Evolutionary conservation across 2,113 vertebrate genomes (phyloP).

Genomic region (Melanocharis versteri): DNA sequence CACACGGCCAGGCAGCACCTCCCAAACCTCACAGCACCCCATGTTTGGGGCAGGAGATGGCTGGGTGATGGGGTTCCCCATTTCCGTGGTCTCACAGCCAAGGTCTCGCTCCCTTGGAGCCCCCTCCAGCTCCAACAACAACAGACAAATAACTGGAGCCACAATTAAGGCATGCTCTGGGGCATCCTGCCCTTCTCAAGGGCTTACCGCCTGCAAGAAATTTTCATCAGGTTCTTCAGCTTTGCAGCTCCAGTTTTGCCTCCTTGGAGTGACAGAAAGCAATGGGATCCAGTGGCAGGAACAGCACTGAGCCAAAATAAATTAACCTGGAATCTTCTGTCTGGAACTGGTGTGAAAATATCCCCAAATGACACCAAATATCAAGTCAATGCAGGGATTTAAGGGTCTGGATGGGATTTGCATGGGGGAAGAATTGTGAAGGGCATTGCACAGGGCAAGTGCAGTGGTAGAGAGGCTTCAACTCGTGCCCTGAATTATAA

Average conservation of each 20-base stretch:
- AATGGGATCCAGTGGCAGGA: accelerated
- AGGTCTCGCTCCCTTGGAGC: accelerated
- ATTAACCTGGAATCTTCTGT: not conserved
- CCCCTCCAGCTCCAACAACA: not conserved
- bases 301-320: not conserved
- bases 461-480: accelerated
- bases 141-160: not conserved
- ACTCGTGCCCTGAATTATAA: not conserved
- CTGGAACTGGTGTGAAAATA: not conserved
- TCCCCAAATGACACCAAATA: not conserved
- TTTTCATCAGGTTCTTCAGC: not conserved
- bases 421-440: not conserved
- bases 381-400: not conserved
- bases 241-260: not conserved
- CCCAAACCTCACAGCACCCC: not conserved
- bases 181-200: not conserved
- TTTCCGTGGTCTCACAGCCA: not conserved
- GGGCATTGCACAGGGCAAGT: not conserved
- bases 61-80: not conserved
- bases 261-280: not conserved
- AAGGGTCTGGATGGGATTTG: not conserved
- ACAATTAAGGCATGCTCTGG: not conserved
- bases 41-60: accelerated
- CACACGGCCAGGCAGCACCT: accelerated
- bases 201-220: not conserved